Base-by-base conservation (phyloP, 2,113 vertebrate genomes). In the Phoenicopterus ruber region DNA sequence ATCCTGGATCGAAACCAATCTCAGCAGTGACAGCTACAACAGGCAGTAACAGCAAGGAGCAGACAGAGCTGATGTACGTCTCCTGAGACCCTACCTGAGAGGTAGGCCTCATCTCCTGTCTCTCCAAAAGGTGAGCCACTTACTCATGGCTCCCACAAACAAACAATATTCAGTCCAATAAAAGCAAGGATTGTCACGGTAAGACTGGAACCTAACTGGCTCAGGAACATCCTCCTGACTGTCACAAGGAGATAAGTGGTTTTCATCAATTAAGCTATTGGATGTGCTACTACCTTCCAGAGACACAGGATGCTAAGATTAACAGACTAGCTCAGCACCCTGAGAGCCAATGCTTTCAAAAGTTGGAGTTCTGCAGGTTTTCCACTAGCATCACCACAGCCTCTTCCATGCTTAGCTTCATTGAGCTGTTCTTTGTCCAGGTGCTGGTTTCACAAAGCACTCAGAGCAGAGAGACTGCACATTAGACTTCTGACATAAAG, bases 1-100 rank as follows among this genome's bases (percentile, higher is more conserved):
- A 96, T 74, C 81, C 81, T 44, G 24, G 77, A 92, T 93, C 71
- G 15, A 97, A 94, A 93, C 47, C 84, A 91, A 93, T 91, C 82
- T 93, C 80, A 77, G 61, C 36, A 17, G 74, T 73, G 91, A 90
- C 92, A 91, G 74, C 71, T 92, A 47, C 49, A 97, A 77, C 44
- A 94, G 40, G 46, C 46, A 87, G 47, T 59, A 94, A 92, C 55
- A 95, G 63, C 62, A 93, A 62, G 42, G n/a, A 91, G 40, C 49
- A 90, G 46, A 63, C 42, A 88, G 86, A 78, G 61, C 24, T 59
- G 61, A 81, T 55, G 17, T 32, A 85, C 5, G 1, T 32, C 77
- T 74, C 67, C 73, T 54, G 52, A 86, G 49, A 55, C 17, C 13
- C 29, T 36, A 66, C 40, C 10, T 19, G 54, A 83, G 89, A 93